These are phyloP conservation scores for Pangasianodon hypophthalmus DNA, from an alignment of 2,113 vertebrate genomes.

Conservation along the genomic window DNA sequence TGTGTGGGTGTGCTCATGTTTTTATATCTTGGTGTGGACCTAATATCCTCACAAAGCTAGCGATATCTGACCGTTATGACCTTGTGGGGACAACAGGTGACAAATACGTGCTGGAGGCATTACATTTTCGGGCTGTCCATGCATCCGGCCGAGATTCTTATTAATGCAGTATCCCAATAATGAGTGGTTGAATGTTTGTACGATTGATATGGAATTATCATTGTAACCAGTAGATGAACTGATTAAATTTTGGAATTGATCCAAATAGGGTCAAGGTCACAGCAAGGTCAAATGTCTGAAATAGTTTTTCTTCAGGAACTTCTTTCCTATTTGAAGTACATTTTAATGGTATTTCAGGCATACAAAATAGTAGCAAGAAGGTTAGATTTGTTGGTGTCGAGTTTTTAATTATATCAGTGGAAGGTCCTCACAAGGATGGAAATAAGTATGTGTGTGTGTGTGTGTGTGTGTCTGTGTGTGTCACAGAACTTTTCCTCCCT, in stretches of 20 bases:
- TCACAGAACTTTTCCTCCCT: slow-evolving; percentile 42
- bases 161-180: background rate
- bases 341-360: background rate
- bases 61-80: background rate
- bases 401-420: background rate
- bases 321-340: background rate
- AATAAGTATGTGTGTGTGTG: background rate
- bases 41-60: background rate
- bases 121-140: background rate
- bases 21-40: background rate
- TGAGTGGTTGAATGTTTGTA: background rate
- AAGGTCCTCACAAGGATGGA: background rate
- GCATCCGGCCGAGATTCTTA: background rate
- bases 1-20: slow-evolving; percentile 6
- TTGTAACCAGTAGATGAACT: background rate
- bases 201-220: background rate
- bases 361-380: too few relatives aligned
- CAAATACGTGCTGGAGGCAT: background rate
- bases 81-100: background rate
- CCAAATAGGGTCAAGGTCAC: background rate
- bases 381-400: background rate
- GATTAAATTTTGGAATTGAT: background rate
- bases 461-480: background rate
- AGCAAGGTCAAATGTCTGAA: background rate
- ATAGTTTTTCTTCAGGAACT: background rate